Evolutionary conservation across 2,888 invertebrate species (phyloP).

Genomic region (Nomada ferruginata): DNA sequence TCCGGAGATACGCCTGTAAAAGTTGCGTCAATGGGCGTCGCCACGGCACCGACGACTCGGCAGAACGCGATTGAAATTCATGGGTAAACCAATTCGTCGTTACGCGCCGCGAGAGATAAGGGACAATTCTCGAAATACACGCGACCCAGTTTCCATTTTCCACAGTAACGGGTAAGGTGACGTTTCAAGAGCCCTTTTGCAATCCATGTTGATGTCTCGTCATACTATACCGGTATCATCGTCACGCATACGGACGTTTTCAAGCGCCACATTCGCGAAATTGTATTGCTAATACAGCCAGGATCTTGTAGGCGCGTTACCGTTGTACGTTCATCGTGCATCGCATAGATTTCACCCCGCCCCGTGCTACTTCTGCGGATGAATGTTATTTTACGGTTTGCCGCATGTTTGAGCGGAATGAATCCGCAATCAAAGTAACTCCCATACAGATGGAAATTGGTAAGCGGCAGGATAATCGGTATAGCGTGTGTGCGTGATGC

Average conservation of each 20-base stretch:
- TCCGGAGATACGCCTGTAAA: constrained; percentile 40
- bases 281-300: constrained; percentile 34
- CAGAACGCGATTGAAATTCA: constrained; percentile 71
- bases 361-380: constrained; percentile 22
- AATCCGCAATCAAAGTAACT: constrained; percentile 46
- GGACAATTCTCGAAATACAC: constrained; percentile 69
- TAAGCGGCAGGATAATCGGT: constrained; percentile 51
- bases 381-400: constrained; percentile 37
- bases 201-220: constrained; percentile 42
- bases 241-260: constrained; percentile 18
- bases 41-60: constrained; percentile 34
- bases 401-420: constrained; percentile 44
- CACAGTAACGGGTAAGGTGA: constrained; percentile 34
- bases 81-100: constrained; percentile 70
- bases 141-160: constrained; percentile 67
- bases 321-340: neutral
- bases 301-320: constrained; percentile 3
- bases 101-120: constrained; percentile 72
- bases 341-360: constrained; percentile 23
- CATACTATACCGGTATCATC: constrained; percentile 38
- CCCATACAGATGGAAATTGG: constrained; percentile 40
- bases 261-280: constrained; percentile 16
- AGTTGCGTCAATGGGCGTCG: constrained; percentile 55
- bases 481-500: constrained; percentile 35
- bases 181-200: constrained; percentile 64